Evolutionary conservation across 2,888 invertebrate genomes (phyloP).

Genomic region (Cryptophagus acutangulus): DNA sequence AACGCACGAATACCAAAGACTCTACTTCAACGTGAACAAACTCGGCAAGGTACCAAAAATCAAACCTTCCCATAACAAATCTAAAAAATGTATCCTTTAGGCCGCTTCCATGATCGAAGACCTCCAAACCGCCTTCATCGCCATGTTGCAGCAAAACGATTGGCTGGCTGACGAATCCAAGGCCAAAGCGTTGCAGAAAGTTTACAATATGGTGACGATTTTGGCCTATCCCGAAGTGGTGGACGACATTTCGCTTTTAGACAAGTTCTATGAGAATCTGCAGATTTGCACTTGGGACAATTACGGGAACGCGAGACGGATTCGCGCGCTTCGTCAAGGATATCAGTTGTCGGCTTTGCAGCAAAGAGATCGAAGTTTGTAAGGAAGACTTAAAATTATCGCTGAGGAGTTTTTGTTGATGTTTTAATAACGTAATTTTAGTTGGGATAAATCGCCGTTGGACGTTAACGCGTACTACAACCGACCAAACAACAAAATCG

Average conservation of each 20-base stretch:
- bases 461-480: conserved; percentile 63
- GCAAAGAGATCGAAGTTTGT: conserved; percentile 31
- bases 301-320: conserved; percentile 40
- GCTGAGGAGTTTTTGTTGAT: no score
- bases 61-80: conserved; percentile 2
- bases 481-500: conserved; percentile 49
- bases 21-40: conserved; percentile 39
- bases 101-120: conserved; percentile 46
- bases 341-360: conserved; percentile 36
- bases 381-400: no score
- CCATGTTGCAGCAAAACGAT: conserved; percentile 45
- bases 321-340: conserved; percentile 41
- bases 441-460: conserved; percentile 49
- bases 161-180: conserved; percentile 55
- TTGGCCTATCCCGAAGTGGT: conserved; percentile 41
- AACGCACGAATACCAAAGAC: conserved; percentile 40
- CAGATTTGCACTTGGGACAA: conserved; percentile 43
- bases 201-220: conserved; percentile 46
- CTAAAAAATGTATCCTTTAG: conserved; percentile 23
- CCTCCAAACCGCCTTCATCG: conserved; percentile 48
- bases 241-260: conserved; percentile 29
- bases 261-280: conserved; percentile 42
- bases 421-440: no score
- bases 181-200: conserved; percentile 49
- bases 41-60: conserved; percentile 32